Evolutionary conservation across 2,113 vertebrate genomes (phyloP), one percentile per base, ranked within the genome.

Genomic region (Chinchilla lanigera): DNA sequence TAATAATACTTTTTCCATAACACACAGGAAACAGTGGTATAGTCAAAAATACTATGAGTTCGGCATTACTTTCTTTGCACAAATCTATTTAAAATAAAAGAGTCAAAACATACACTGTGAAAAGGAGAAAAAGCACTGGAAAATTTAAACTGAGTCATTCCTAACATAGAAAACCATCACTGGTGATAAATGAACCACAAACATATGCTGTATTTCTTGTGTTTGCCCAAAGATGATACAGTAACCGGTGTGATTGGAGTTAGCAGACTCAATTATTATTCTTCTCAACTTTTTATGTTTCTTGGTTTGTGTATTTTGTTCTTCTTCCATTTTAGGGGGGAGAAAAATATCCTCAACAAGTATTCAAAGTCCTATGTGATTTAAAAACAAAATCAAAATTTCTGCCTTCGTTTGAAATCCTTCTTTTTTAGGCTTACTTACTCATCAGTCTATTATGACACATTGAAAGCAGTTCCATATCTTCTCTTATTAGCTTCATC

Each of bases 401-500:
- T 65, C 69, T 88, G 71, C 47, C 35, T 85, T 91, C 85, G 65
- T 83, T 86, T 89, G 90, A 63, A 58, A 50, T 56, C 73, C 63
- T 60, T 91, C 75, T 83, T 89, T 77, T 77, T 47, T 73, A 80
- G 58, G 88, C 58, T 93, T 89, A 75, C 87, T 94, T 86, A 65
- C 52, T 95, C 69, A 89, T 93, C 47, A 88, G 78, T 50, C 52
- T 77, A 50, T 38, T 35, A 83, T 0, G n/a, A 80, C 77, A 69
- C 33, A 88, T 52, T 65, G 65, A 94, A 94, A 96, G 61, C 65
- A 85, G 90, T 88, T 96, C 78, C 87, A 22, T 14, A 63, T 95
- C 90, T 90, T 96, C 97, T 97, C 94, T 80, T 16, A 93, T 28
- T 69, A 86, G 85, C 93, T 90, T 75, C 98, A 97, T 97, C 52